Evolutionary conservation across 2,888 invertebrate species (phyloP).

Genomic region (Tiphia femorata): DNA sequence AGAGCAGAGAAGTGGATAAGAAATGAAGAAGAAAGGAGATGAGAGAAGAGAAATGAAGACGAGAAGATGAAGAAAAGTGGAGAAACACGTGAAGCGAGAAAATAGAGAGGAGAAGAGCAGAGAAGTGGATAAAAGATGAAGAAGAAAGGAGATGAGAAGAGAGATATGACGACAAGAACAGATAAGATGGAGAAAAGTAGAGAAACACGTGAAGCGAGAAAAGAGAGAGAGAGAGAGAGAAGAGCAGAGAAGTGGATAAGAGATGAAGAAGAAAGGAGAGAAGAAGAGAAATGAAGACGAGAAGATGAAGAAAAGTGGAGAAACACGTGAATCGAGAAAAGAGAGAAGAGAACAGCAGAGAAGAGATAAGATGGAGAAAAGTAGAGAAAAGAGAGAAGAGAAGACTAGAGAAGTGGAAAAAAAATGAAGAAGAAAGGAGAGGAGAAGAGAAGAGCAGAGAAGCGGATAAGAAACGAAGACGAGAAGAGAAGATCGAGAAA

Average conservation of each 20-base stretch:
- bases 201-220: not conserved
- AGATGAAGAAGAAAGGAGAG: not conserved
- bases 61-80: slow-evolving; percentile 9
- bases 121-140: not conserved
- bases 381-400: not conserved
- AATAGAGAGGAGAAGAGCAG: no score
- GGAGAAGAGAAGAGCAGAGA: not conserved
- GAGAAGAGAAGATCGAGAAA: not conserved
- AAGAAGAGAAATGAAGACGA: slow-evolving; percentile 21
- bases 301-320: slow-evolving; percentile 5
- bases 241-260: not conserved
- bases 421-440: no score
- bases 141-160: not conserved
- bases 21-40: not conserved
- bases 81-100: slow-evolving; percentile 11
- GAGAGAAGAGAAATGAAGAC: slow-evolving; percentile 20
- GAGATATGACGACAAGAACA: not conserved
- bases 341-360: slow-evolving; percentile 5
- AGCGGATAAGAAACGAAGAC: not conserved
- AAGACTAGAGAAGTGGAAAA: not conserved
- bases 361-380: not conserved
- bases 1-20: not conserved
- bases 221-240: not conserved
- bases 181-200: not conserved
- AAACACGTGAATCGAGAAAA: not conserved